phyloP scores from a whole-genome alignment of 2,888 invertebrate genomes.

The Spodoptera picta region DNA sequence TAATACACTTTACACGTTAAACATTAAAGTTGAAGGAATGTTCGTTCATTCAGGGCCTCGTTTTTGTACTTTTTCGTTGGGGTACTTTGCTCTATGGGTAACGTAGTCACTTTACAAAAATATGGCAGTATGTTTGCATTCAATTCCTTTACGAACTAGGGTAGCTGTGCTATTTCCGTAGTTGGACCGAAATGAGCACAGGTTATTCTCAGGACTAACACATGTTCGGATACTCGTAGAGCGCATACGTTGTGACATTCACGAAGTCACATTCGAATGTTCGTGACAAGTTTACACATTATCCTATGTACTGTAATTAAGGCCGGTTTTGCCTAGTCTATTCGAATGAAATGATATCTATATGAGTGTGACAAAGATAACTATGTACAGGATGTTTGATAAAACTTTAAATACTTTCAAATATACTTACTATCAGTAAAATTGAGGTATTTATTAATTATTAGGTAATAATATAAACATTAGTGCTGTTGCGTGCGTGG shows the following conservation, averaged over 20 bases:
- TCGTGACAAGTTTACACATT: slow-evolving; percentile 65
- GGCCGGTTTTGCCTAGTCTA: slow-evolving; percentile 86
- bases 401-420: slow-evolving; percentile 68
- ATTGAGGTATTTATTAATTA: slow-evolving; percentile 71
- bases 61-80: slow-evolving; percentile 70
- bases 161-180: slow-evolving; percentile 52
- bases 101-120: slow-evolving; percentile 72
- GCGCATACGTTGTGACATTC: slow-evolving; percentile 44
- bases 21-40: slow-evolving; percentile 37
- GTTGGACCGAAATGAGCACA: slow-evolving; percentile 44
- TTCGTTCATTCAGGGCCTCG: slow-evolving; percentile 43
- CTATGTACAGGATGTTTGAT: slow-evolving; percentile 85
- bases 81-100: slow-evolving; percentile 63
- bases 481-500: slow-evolving; percentile 65
- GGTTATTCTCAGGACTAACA: slow-evolving; percentile 36
- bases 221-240: slow-evolving; percentile 41
- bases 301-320: slow-evolving; percentile 76
- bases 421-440: slow-evolving; percentile 68
- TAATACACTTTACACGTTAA: slow-evolving; percentile 34
- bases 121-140: slow-evolving; percentile 86
- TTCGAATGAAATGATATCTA: slow-evolving; percentile 76
- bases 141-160: slow-evolving; percentile 79
- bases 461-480: slow-evolving; percentile 61
- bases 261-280: slow-evolving; percentile 56
- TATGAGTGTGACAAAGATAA: slow-evolving; percentile 66